A percentile compares a stretch with the other conserved stretches of the same genome.
Evolutionary conservation across 2,888 invertebrate genomes (phyloP).

Genomic region (Copidosoma aretas): DNA sequence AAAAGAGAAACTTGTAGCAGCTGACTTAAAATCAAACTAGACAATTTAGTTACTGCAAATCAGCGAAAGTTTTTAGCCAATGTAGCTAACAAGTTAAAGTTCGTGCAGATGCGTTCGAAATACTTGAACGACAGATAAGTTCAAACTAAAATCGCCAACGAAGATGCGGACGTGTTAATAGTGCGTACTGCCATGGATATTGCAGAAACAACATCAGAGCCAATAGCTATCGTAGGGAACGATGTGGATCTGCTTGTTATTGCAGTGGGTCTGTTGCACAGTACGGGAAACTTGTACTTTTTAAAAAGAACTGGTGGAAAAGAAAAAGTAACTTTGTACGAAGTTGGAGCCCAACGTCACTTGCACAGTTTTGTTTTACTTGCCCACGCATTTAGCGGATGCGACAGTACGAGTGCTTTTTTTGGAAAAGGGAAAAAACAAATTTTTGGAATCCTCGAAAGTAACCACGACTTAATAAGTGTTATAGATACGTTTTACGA

Average conservation of each 20-base stretch:
- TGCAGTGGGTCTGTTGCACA: constrained; percentile 17
- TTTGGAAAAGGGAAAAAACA: constrained; percentile 26
- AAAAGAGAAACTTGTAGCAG: constrained; percentile 30
- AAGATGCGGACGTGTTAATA: constrained; percentile 42
- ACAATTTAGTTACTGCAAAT: constrained; percentile 31
- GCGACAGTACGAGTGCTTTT: constrained; percentile 31
- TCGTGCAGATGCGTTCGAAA: constrained; percentile 33
- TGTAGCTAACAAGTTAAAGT: constrained; percentile 38
- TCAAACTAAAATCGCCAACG: constrained; percentile 29
- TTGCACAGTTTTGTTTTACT: background rate
- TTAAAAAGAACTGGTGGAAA: constrained; percentile 9
- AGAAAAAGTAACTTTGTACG: constrained; percentile 11
- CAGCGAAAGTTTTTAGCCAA: constrained; percentile 43
- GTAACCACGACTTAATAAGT: constrained; percentile 6
- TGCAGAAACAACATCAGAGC: constrained; percentile 24
- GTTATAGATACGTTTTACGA: constrained; percentile 20
- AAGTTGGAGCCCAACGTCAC: constrained; percentile 3
- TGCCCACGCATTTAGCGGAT: constrained; percentile 23
- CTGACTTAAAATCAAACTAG: constrained; percentile 37
- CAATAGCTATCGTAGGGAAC: constrained; percentile 29
- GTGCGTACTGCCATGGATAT: constrained; percentile 35
- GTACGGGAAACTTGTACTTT: constrained; percentile 10
- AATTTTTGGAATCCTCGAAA: constrained; percentile 8
- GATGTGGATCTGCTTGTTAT: constrained; percentile 31
- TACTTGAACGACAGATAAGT: constrained; percentile 28